phyloP scores from a whole-genome alignment of 2,888 invertebrate genomes.

The Tachina lurida region DNA sequence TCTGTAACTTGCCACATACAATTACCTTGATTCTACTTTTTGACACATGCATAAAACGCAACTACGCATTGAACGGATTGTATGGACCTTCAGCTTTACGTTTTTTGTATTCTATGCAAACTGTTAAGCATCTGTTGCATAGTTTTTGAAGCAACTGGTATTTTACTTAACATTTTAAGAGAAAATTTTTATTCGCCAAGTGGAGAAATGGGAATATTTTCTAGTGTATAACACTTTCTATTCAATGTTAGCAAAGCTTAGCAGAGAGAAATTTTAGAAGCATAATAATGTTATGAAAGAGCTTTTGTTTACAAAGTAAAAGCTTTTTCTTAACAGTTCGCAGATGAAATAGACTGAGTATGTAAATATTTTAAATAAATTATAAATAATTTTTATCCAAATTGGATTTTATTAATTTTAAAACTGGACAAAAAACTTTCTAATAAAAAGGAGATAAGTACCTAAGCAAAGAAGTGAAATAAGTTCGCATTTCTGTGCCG shows the following conservation, averaged over 20 bases:
- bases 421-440: too few species aligned
- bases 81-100: too few species aligned
- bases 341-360: background rate
- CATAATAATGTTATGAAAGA: slow-evolving; percentile 21
- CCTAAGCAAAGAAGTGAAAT: too few species aligned
- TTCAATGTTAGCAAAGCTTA: slow-evolving; percentile 23
- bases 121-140: slow-evolving; percentile 29
- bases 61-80: too few species aligned
- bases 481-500: too few species aligned
- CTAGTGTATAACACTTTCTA: background rate
- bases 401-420: too few species aligned
- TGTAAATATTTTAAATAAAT: too few species aligned
- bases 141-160: slow-evolving; percentile 4
- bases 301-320: slow-evolving; percentile 13
- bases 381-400: too few species aligned
- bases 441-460: too few species aligned
- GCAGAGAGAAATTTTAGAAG: background rate
- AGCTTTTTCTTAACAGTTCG: slow-evolving; percentile 26
- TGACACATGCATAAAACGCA: too few species aligned
- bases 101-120: background rate
- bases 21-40: too few species aligned
- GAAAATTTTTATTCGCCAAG: background rate
- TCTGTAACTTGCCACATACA: too few species aligned
- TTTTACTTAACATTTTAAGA: slow-evolving; percentile 44
- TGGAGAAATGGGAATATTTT: background rate